Percentiles rank a stretch among this genome's conserved stretches.
phyloP scores from a whole-genome alignment of 2,888 invertebrate species.

The Odontomyia ornata region DNA sequence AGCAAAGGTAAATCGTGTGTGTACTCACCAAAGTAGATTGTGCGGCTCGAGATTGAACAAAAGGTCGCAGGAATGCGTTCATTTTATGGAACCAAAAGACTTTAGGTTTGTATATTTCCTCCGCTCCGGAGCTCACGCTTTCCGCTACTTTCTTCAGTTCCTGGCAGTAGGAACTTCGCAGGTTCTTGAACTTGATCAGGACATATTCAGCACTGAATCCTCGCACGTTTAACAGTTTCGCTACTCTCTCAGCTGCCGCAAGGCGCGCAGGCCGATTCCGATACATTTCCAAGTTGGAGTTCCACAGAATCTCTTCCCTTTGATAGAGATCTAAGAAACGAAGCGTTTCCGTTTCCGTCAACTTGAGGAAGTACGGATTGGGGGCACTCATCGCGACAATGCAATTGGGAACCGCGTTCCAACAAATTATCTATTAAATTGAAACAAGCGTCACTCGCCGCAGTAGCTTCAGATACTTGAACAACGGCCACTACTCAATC shows the following conservation, averaged over 20 bases:
- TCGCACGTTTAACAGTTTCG: conserved; percentile 11
- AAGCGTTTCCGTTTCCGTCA: conserved; percentile 35
- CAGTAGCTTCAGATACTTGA: conserved; percentile 11
- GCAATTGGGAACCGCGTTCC: not conserved
- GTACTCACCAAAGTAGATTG: conserved; percentile 39
- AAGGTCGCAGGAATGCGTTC: conserved; percentile 32
- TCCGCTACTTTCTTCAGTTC: conserved; percentile 37
- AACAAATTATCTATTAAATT: too few relatives aligned
- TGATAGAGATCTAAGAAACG: conserved; percentile 35
- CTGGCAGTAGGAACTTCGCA: conserved; percentile 34
- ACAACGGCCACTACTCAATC: conserved; percentile 25
- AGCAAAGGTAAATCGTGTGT: not conserved
- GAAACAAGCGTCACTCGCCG: not conserved
- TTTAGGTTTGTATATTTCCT: conserved; percentile 30
- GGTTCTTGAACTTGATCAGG: conserved; percentile 35
- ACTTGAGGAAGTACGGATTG: conserved; percentile 34
- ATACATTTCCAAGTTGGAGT: conserved; percentile 26
- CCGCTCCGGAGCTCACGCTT: conserved; percentile 15
- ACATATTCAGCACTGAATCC: conserved; percentile 37
- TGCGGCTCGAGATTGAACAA: conserved; percentile 33
- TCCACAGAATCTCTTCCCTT: conserved; percentile 38
- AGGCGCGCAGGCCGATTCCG: conserved; percentile 23
- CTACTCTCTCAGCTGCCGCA: conserved; percentile 14
- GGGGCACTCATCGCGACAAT: conserved; percentile 15
- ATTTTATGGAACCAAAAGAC: conserved; percentile 38